Evolutionary conservation across 2,888 invertebrate genomes (phyloP).

Genomic region (Ecdyonurus torrentis): DNA sequence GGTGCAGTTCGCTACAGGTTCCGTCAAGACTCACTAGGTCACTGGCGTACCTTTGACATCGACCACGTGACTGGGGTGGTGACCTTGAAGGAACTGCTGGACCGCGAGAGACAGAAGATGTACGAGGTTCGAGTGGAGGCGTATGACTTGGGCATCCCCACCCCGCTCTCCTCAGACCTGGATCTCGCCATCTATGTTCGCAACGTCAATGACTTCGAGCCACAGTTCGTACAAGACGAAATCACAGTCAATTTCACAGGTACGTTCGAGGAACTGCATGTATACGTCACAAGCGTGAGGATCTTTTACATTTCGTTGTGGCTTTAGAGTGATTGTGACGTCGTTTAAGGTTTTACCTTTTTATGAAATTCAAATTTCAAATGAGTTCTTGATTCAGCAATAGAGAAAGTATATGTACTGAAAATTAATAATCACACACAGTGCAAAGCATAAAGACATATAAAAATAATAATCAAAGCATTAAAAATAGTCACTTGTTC

Average conservation of each 20-base stretch:
- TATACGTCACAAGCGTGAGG: too few relatives aligned
- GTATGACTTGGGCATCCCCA: constrained; percentile 73
- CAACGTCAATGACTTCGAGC: constrained; percentile 78
- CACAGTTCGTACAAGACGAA: constrained; percentile 61
- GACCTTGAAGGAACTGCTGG: constrained; percentile 49
- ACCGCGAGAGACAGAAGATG: constrained; percentile 68
- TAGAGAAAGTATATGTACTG: too few relatives aligned
- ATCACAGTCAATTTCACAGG: constrained; percentile 56
- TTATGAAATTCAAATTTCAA: too few relatives aligned
- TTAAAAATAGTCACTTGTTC: too few relatives aligned
- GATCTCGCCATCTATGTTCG: constrained; percentile 76
- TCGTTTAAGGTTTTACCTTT: too few relatives aligned
- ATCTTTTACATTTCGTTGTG: too few relatives aligned
- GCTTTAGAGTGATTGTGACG: too few relatives aligned
- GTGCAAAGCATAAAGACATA: too few relatives aligned
- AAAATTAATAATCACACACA: too few relatives aligned
- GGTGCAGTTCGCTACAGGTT: constrained; percentile 76
- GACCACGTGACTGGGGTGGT: constrained; percentile 64
- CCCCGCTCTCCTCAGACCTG: constrained; percentile 69
- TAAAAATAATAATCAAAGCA: too few relatives aligned
- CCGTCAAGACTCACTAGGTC: constrained; percentile 61
- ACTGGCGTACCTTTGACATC: constrained; percentile 66
- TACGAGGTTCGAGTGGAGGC: constrained; percentile 86
- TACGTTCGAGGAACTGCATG: too few relatives aligned
- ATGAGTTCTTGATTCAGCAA: too few relatives aligned